Conservation (phyloP, 2,113 vertebrate species). For the Maccullochella peelii region DNA sequence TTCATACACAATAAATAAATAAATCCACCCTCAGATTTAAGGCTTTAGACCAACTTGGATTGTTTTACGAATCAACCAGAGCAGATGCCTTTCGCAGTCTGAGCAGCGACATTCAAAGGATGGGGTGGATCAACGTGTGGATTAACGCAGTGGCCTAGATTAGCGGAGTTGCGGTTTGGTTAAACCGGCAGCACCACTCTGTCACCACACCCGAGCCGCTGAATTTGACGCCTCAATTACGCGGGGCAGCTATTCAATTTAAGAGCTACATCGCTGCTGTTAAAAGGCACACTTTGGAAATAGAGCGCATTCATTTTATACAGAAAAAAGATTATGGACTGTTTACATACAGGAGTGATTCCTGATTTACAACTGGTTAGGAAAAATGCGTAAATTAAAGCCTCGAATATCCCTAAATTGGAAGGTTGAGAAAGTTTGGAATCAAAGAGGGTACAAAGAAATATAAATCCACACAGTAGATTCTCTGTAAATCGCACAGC, state of each 20-base stretch:
- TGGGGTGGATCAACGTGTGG: constrained; percentile 42
- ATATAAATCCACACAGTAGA: neutral
- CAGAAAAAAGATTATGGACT: constrained; percentile 61
- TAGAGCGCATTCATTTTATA: constrained; percentile 28
- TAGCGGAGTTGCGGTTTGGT: constrained; percentile 42
- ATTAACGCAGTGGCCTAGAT: constrained; percentile 58
- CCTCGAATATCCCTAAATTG: neutral
- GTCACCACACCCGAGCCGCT: constrained; percentile 46
- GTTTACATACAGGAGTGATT: constrained; percentile 65
- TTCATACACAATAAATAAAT: constrained; percentile 11
- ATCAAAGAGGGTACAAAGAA: neutral
- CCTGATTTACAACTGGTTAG: constrained; percentile 38
- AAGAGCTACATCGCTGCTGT: constrained; percentile 67
- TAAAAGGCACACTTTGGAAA: constrained; percentile 72
- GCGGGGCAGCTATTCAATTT: constrained; percentile 36
- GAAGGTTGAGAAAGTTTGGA: neutral
- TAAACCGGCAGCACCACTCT: constrained; percentile 47
- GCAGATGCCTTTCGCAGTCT: constrained; percentile 2
- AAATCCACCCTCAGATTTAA: neutral
- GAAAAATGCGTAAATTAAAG: neutral
- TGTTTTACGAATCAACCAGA: constrained; percentile 15
- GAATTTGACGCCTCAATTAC: constrained; percentile 71
- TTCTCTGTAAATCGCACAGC: constrained; percentile 17
- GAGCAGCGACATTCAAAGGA: neutral
- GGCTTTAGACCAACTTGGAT: constrained; percentile 17